These are phyloP conservation scores for Buathra laborator DNA, from an alignment of 2,888 invertebrate genomes.

Conservation along the genomic window DNA sequence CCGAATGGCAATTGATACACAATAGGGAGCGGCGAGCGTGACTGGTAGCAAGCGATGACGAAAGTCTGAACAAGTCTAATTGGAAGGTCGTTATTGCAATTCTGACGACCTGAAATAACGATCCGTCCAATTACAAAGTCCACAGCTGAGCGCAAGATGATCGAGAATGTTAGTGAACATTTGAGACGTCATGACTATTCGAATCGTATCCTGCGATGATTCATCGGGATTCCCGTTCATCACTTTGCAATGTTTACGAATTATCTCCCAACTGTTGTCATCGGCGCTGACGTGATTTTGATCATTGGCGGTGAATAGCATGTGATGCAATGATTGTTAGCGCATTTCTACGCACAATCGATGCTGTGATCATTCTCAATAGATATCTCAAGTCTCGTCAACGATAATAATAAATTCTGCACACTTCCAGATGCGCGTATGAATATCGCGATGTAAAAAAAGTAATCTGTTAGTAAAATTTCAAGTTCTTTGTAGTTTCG, in stretches of 20 bases:
- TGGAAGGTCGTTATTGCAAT: conserved; percentile 38
- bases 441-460: not conserved
- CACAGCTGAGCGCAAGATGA: conserved; percentile 9
- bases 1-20: conserved; percentile 22
- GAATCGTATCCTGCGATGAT: conserved; percentile 21
- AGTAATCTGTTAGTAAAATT: not conserved
- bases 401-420: not conserved
- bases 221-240: conserved; percentile 22
- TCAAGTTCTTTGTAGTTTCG: not conserved
- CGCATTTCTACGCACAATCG: not conserved
- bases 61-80: conserved; percentile 29
- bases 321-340: conserved; percentile 5
- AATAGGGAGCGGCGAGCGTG: conserved; percentile 49
- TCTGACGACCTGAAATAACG: conserved; percentile 41
- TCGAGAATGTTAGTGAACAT: conserved; percentile 10
- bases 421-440: not conserved
- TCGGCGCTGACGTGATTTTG: conserved; percentile 21
- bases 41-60: conserved; percentile 53
- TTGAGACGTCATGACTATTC: not conserved
- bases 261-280: conserved; percentile 23
- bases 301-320: not conserved
- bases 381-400: not conserved
- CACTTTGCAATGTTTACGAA: conserved; percentile 24
- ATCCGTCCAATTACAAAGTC: conserved; percentile 42
- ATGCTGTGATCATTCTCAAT: not conserved